Conservation (phyloP, 2,888 invertebrate species). For the Polymixis lichenea region DNA sequence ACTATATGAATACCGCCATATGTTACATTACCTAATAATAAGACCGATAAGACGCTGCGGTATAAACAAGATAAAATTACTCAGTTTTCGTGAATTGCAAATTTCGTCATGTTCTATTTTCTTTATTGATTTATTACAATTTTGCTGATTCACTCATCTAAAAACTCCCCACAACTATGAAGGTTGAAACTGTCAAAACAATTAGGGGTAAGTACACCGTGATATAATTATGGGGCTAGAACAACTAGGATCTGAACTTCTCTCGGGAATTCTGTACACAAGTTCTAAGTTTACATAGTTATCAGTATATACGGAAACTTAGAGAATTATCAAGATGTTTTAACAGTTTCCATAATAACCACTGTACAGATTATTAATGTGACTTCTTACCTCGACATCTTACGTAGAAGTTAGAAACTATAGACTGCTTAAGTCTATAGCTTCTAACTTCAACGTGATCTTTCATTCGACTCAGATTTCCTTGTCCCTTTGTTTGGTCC, state of each 20-base stretch:
- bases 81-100: constrained; percentile 3
- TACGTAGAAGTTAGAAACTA: no score
- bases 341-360: background rate
- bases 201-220: constrained; percentile 12
- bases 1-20: background rate
- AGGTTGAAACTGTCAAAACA: constrained; percentile 39
- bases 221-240: background rate
- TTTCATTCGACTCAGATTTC: background rate
- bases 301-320: background rate
- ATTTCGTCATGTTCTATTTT: background rate
- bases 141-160: constrained; percentile 9
- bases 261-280: constrained; percentile 13
- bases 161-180: constrained; percentile 11
- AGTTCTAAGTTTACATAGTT: background rate
- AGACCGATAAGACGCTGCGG: background rate
- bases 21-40: background rate
- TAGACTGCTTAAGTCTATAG: background rate
- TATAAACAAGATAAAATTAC: background rate
- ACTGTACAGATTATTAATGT: background rate
- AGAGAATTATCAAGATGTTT: background rate
- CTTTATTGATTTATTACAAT: background rate
- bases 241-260: constrained; percentile 22
- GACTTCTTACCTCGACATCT: background rate
- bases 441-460: background rate
- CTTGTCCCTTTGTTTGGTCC: constrained; percentile 23